phyloP scores from a whole-genome alignment of 2,888 invertebrate species.

The Cosmia pyralina region DNA sequence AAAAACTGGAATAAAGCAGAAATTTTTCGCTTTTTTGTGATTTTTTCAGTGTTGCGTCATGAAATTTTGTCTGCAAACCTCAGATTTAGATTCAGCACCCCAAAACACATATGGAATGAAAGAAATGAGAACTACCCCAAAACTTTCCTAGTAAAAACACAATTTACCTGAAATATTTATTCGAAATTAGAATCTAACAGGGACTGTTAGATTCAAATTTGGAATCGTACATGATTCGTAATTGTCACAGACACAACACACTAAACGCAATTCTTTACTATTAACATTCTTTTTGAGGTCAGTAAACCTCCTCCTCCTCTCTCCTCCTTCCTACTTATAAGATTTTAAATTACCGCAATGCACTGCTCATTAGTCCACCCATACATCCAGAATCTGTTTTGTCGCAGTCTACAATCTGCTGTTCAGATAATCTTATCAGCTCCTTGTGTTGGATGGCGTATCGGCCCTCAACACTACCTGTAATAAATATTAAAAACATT shows the following conservation, averaged over 20 bases:
- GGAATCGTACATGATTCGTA: too few relatives aligned
- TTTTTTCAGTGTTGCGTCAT: too few relatives aligned
- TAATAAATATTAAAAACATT: neutral
- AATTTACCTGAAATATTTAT: too few relatives aligned
- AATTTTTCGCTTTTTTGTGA: too few relatives aligned
- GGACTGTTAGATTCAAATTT: too few relatives aligned
- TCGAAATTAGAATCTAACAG: too few relatives aligned
- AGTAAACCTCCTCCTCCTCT: neutral
- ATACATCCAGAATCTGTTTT: rapidly evolving
- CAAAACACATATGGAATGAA: too few relatives aligned
- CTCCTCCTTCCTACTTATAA: neutral
- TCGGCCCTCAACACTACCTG: constrained; percentile 59
- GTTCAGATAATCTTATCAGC: constrained; percentile 32
- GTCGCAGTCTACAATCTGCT: constrained; percentile 56
- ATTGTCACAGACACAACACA: neutral
- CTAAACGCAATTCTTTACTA: neutral
- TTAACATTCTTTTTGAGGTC: neutral
- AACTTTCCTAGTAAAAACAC: too few relatives aligned
- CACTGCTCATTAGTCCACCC: neutral
- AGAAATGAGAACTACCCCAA: too few relatives aligned
- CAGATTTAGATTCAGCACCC: too few relatives aligned
- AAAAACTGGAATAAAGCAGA: too few relatives aligned
- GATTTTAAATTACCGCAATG: constrained; percentile 24
- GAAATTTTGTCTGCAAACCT: too few relatives aligned
- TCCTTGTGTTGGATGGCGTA: constrained; percentile 33